These are phyloP conservation scores for Acanthochromis polyacanthus DNA, from an alignment of 2,113 vertebrate species.

Conservation along the genomic window DNA sequence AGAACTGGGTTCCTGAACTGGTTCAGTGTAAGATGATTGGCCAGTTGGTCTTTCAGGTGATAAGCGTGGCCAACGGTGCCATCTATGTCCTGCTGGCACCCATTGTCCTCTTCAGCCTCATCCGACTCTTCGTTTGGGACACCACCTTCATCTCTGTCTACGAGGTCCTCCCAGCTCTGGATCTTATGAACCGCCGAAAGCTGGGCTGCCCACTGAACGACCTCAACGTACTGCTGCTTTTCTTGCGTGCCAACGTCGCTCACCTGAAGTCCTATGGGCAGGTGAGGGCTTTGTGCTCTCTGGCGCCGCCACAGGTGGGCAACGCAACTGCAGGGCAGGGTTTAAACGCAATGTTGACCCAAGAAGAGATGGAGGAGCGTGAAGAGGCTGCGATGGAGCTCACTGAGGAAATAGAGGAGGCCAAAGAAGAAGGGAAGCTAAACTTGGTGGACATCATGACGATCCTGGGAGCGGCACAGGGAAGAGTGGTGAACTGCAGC, in stretches of 20 bases:
- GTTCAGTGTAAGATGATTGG: conserved; percentile 93
- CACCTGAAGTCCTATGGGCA: conserved; percentile 92
- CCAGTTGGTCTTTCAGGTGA: conserved; percentile 92
- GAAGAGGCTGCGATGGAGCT: conserved; percentile 83
- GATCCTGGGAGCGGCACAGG: conserved; percentile 88
- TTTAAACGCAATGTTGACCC: conserved; percentile 71
- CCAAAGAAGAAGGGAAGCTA: conserved; percentile 85
- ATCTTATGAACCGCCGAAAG: conserved; percentile 90
- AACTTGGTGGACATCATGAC: conserved; percentile 97
- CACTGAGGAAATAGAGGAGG: conserved; percentile 81
- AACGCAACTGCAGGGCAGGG: conserved; percentile 63
- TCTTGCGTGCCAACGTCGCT: conserved; percentile 91
- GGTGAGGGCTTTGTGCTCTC: conserved; percentile 88
- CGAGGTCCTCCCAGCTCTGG: conserved; percentile 94
- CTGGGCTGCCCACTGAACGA: conserved; percentile 95
- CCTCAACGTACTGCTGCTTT: conserved; percentile 94
- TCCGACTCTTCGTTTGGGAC: conserved; percentile 94
- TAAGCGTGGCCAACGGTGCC: conserved; percentile 87
- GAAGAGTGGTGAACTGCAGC: conserved; percentile 79
- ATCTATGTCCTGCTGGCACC: conserved; percentile 90
- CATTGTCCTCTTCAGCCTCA: conserved; percentile 89
- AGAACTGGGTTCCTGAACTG: conserved; percentile 84
- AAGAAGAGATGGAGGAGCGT: conserved; percentile 81
- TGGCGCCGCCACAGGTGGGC: conserved; percentile 88
- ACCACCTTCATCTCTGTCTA: conserved; percentile 92